phyloP scores from a whole-genome alignment of 1,140 invertebrate genomes.

The Dendroctonus ponderosae region DNA sequence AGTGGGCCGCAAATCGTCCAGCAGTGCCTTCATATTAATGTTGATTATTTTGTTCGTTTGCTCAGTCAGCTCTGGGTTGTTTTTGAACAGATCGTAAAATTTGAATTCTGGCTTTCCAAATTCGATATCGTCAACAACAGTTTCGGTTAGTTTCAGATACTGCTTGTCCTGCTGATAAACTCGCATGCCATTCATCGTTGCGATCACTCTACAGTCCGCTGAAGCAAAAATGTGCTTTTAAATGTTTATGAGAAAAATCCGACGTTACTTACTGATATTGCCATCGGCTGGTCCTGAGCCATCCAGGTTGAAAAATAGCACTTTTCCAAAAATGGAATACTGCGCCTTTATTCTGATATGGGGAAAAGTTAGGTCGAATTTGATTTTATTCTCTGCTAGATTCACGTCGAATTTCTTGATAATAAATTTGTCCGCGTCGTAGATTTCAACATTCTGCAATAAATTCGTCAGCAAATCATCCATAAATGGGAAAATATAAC shows the following conservation, averaged over 20 bases:
- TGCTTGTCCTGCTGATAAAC: constrained; percentile 29
- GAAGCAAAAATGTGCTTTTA: constrained; percentile 3
- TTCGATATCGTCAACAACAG: constrained; percentile 23
- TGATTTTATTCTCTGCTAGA: constrained; percentile 29
- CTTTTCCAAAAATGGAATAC: constrained; percentile 35
- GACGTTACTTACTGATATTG: constrained; percentile 39
- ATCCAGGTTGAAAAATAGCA: constrained; percentile 38
- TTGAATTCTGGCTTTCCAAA: constrained; percentile 28
- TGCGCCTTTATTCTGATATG: constrained; percentile 35
- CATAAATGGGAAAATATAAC: constrained; percentile 4
- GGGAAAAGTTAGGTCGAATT: constrained; percentile 34
- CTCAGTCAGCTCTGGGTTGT: constrained; percentile 41
- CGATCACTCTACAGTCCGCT: constrained; percentile 29
- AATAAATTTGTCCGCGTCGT: constrained; percentile 33
- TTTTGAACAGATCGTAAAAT: constrained; percentile 25
- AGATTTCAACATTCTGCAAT: constrained; percentile 38
- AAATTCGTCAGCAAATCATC: not conserved
- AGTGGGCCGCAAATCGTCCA: constrained; percentile 35
- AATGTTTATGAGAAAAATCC: not conserved
- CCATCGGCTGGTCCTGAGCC: constrained; percentile 39
- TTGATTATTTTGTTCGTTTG: constrained; percentile 42
- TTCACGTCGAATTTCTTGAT: constrained; percentile 33
- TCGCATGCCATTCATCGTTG: constrained; percentile 27
- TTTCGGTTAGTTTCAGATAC: constrained; percentile 25
- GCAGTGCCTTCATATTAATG: constrained; percentile 33